Percentiles rank a stretch among this genome's conserved stretches.
phyloP scores from a whole-genome alignment of 2,113 vertebrate species.

The Antechinus stuartii region DNA sequence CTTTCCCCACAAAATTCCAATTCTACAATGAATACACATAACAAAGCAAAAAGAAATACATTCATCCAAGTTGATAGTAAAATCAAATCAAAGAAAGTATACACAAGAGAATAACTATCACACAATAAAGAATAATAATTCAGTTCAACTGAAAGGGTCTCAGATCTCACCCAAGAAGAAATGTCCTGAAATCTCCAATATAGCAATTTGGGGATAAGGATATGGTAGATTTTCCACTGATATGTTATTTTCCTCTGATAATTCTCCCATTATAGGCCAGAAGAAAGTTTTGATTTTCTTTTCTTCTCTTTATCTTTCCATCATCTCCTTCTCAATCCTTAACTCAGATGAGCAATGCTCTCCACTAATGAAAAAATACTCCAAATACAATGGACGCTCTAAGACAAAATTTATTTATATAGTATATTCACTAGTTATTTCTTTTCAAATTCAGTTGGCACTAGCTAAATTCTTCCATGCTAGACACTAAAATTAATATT shows the following conservation, averaged over 20 bases:
- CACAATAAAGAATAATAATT: neutral
- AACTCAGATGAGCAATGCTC: neutral
- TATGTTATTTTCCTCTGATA: neutral
- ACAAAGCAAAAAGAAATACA: neutral
- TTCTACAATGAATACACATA: neutral
- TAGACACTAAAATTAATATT: neutral
- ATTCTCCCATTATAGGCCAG: neutral
- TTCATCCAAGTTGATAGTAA: neutral
- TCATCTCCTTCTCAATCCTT: neutral
- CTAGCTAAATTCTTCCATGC: neutral
- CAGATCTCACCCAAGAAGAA: neutral
- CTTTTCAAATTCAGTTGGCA: neutral
- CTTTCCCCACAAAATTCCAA: neutral
- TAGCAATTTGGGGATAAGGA: neutral
- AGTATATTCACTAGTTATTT: neutral
- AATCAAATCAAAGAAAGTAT: neutral
- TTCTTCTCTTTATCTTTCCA: neutral
- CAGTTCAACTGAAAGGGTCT: neutral
- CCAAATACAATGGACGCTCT: neutral
- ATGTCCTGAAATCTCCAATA: neutral
- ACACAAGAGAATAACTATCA: neutral
- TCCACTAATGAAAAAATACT: neutral
- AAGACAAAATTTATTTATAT: neutral
- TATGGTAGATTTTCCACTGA: neutral
- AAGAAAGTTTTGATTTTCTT: neutral